Percentiles rank a stretch among this genome's conserved stretches.
Evolutionary conservation across 2,797 vertebrate genomes (phyloP).

Genomic region (Manis pentadactyla): DNA sequence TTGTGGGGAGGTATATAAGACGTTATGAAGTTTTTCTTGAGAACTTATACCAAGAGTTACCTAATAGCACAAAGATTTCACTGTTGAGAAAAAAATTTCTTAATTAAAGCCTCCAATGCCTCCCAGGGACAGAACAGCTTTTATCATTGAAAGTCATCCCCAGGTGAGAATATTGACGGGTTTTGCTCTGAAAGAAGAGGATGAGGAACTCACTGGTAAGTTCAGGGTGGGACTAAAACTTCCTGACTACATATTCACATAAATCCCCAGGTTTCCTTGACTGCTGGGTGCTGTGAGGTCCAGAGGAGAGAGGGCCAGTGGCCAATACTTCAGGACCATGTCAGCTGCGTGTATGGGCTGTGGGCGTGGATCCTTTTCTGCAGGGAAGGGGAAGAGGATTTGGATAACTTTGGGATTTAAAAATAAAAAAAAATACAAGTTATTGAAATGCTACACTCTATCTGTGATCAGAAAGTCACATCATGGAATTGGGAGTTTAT

Average conservation of each 20-base stretch:
- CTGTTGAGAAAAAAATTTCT: neutral
- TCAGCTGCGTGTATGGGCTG: neutral
- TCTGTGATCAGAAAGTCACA: neutral
- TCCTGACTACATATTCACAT: neutral
- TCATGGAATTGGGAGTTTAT: neutral
- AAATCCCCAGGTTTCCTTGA: neutral
- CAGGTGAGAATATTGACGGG: neutral
- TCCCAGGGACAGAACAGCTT: neutral
- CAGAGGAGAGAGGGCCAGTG: neutral
- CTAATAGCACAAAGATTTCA: neutral
- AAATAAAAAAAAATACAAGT: neutral
- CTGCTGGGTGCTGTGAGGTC: neutral
- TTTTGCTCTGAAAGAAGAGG: neutral
- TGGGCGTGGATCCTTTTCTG: neutral
- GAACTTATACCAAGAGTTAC: neutral
- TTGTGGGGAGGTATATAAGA: neutral
- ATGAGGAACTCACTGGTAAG: neutral
- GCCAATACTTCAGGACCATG: neutral
- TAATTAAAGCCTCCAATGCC: neutral
- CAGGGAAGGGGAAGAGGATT: neutral
- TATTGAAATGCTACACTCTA: neutral
- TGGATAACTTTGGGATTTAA: neutral
- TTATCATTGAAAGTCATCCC: neutral
- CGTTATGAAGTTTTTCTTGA: neutral
- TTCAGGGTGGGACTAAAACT: neutral